Evolutionary conservation across 2,888 invertebrate species (phyloP).

Genomic region (Tupiocoris notatus): DNA sequence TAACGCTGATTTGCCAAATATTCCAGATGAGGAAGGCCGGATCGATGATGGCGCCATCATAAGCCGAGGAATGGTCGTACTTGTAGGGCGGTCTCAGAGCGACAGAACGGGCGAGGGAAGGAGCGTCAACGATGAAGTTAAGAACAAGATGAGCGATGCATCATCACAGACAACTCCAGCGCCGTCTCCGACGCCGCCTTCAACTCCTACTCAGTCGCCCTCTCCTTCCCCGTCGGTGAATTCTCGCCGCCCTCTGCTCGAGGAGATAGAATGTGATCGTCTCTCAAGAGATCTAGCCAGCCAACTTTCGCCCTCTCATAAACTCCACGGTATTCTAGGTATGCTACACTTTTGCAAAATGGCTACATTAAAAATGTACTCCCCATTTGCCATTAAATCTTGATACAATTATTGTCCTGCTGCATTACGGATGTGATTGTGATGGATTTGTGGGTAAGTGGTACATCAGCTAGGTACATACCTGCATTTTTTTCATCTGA

Average conservation of each 20-base stretch:
- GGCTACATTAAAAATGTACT: too few species aligned
- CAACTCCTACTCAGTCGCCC: conserved; percentile 50
- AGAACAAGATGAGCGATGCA: conserved; percentile 62
- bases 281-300: conserved; percentile 64
- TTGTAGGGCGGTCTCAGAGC: conserved; percentile 44
- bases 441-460: too few species aligned
- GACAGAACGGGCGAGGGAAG: conserved; percentile 40
- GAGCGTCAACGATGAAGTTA: conserved; percentile 55
- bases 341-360: not conserved
- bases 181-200: conserved; percentile 51
- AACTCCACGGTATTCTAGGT: conserved; percentile 66
- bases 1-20: too few species aligned
- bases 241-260: conserved; percentile 64
- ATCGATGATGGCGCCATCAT: conserved; percentile 13
- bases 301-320: conserved; percentile 64
- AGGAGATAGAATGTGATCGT: conserved; percentile 77
- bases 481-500: too few species aligned
- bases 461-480: too few species aligned
- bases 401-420: not conserved
- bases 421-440: not conserved
- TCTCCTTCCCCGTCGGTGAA: conserved; percentile 53
- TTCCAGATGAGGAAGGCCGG: conserved; percentile 41
- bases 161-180: conserved; percentile 59
- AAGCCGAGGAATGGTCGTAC: not conserved
- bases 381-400: too few species aligned